phyloP scores from a whole-genome alignment of 2,113 vertebrate species.

The Aix galericulata region DNA sequence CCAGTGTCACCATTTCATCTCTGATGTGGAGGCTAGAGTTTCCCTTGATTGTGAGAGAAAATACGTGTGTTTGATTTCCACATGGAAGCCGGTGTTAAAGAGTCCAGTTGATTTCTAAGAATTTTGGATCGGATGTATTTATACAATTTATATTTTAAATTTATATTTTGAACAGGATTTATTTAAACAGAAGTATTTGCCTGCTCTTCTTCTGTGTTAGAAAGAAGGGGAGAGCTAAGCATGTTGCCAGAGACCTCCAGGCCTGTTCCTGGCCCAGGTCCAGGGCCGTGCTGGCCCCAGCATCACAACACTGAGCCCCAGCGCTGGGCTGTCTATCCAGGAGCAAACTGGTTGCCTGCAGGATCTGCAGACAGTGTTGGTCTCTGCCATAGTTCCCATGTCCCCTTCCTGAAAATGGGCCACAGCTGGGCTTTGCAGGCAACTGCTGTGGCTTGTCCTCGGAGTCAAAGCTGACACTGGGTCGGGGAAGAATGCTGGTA shows the following conservation, averaged over 20 bases:
- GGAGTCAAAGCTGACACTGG: background rate
- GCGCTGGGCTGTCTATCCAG: background rate
- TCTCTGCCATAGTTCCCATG: background rate
- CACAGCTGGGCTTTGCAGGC: background rate
- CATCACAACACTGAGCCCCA: background rate
- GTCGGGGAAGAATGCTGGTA: fast-evolving
- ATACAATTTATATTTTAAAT: too few species aligned
- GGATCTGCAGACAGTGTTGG: fast-evolving
- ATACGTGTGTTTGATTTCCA: background rate
- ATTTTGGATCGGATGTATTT: background rate
- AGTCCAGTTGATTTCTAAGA: background rate
- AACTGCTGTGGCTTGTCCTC: background rate
- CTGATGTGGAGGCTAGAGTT: background rate
- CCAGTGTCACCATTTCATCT: fast-evolving
- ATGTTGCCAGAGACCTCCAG: background rate
- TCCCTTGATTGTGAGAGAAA: background rate
- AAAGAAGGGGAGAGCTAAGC: background rate
- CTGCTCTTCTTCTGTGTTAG: background rate
- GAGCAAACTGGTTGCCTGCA: background rate
- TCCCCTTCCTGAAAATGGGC: background rate
- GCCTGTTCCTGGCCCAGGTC: background rate
- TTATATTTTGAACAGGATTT: background rate
- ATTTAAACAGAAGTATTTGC: background rate
- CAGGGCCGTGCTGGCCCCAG: background rate
- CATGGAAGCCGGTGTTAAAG: background rate